Evolutionary conservation across 2,888 invertebrate species (phyloP).

Genomic region (Petrolisthes cinctipes): DNA sequence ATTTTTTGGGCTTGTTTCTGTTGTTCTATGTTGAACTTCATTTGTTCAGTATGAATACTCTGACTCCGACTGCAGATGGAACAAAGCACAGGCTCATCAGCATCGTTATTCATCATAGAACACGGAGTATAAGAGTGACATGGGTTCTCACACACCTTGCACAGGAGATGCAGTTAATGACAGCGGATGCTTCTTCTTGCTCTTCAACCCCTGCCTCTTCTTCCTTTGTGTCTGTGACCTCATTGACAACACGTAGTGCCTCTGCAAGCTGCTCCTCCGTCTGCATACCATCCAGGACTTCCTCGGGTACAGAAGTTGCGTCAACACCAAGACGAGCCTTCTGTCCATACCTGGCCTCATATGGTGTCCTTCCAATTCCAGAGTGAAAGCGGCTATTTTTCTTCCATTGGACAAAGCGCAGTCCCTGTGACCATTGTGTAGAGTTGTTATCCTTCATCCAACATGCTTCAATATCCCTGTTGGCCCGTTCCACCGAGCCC

Average conservation of each 20-base stretch:
- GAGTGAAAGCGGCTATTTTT: neutral
- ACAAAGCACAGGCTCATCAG: too few species aligned
- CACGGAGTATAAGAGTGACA: neutral
- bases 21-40: too few species aligned
- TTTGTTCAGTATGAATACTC: too few species aligned
- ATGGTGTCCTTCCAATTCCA: neutral
- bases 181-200: neutral
- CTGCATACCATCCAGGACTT: slow-evolving; percentile 6
- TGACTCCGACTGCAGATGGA: too few species aligned
- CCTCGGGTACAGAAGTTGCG: neutral
- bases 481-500: neutral
- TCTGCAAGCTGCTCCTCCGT: neutral
- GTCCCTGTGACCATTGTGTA: slow-evolving; percentile 40
- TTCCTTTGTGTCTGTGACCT: neutral
- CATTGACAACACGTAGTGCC: neutral
- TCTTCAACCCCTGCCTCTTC: neutral
- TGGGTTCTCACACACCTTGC: neutral
- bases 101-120: neutral
- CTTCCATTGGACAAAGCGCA: slow-evolving; percentile 28
- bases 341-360: slow-evolving; percentile 15
- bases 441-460: slow-evolving; percentile 27
- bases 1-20: too few species aligned
- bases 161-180: neutral
- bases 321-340: neutral
- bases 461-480: too few species aligned